Conservation (phyloP, 2,888 invertebrate species). For the Drosophila austrosaltans region DNA sequence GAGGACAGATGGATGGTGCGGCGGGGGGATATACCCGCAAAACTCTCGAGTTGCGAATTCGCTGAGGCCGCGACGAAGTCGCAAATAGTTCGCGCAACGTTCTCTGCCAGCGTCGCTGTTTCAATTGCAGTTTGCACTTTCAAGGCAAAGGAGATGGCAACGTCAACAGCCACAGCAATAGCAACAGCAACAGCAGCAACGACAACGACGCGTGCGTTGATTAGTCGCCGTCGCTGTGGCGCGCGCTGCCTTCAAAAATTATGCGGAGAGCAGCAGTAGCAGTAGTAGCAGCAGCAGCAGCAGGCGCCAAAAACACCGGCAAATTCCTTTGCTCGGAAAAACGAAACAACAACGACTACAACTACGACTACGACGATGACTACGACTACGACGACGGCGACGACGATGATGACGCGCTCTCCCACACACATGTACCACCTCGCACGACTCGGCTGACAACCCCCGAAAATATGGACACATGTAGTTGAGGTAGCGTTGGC, state of each 20-base stretch:
- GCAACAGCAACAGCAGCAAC: constrained; percentile 22
- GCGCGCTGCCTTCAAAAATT: constrained; percentile 43
- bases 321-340: constrained; percentile 73
- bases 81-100: constrained; percentile 43
- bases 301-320: constrained; percentile 64
- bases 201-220: constrained; percentile 36
- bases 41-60: constrained; percentile 60
- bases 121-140: constrained; percentile 56
- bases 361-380: constrained; percentile 28
- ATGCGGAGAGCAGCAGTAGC: constrained; percentile 52
- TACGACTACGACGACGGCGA: constrained; percentile 24
- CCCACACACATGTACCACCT: constrained; percentile 55
- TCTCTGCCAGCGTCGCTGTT: constrained; percentile 52
- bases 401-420: constrained; percentile 52
- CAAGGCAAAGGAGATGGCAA: constrained; percentile 57
- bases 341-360: constrained; percentile 35
- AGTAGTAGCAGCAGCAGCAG: constrained; percentile 30
- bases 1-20: neutral
- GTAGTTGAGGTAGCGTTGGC: constrained; percentile 11
- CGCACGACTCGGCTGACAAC: constrained; percentile 58
- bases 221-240: constrained; percentile 29
- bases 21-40: constrained; percentile 22
- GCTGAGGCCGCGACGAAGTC: constrained; percentile 65
- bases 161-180: constrained; percentile 37
- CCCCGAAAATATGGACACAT: constrained; percentile 59